Conservation (phyloP, 2,888 invertebrate species). For the Gortyna flavago region DNA sequence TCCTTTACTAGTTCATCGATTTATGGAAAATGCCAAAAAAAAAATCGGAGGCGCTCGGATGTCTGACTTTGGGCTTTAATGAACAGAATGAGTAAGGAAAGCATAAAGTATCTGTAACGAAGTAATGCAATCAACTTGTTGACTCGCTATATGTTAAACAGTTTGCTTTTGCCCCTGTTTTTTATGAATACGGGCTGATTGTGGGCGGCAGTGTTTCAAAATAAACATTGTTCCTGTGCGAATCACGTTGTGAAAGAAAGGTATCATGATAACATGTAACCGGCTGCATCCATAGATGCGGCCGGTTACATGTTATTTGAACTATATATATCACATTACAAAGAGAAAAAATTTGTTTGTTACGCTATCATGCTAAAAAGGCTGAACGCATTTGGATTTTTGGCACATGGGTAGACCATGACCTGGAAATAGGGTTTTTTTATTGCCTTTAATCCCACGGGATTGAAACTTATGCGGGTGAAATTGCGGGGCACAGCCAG, state of each 20-base stretch:
- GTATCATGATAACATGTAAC: too few species aligned
- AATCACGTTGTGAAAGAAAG: neutral
- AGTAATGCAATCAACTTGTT: slow-evolving; percentile 37
- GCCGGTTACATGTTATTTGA: neutral
- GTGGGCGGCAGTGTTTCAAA: slow-evolving; percentile 19
- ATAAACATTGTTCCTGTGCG: slow-evolving; percentile 15
- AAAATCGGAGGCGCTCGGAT: slow-evolving; percentile 33
- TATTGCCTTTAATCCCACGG: too few species aligned
- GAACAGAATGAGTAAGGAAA: slow-evolving; percentile 19
- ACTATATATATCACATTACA: neutral
- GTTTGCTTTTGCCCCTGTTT: slow-evolving; percentile 18
- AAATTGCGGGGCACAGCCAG: neutral
- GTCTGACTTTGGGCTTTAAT: slow-evolving; percentile 17
- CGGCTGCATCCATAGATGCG: too few species aligned
- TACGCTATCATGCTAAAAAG: neutral
- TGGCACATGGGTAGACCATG: neutral
- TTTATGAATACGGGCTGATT: slow-evolving; percentile 34
- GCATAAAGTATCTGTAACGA: slow-evolving; percentile 20
- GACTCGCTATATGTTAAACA: slow-evolving; percentile 3
- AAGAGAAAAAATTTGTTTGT: neutral
- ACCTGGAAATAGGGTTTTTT: neutral
- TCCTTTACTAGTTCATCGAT: slow-evolving; percentile 53
- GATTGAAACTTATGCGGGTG: neutral
- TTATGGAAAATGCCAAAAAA: slow-evolving; percentile 63
- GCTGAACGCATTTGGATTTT: too few species aligned